Evolutionary conservation across 2,113 vertebrate genomes (phyloP).

Genomic region (Misgurnus anguillicaudatus): DNA sequence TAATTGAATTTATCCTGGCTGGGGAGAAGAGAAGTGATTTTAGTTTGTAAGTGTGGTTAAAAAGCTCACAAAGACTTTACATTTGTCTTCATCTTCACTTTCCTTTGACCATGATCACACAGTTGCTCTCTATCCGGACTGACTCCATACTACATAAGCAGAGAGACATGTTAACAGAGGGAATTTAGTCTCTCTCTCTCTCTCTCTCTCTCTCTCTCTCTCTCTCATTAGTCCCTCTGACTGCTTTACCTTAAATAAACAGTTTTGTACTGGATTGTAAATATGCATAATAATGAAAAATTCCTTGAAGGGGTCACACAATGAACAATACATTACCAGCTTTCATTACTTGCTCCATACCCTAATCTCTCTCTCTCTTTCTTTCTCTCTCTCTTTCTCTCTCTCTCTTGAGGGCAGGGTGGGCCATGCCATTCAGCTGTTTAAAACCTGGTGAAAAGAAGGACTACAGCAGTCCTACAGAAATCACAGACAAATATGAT

Average conservation of each 20-base stretch:
- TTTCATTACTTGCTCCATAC: no score
- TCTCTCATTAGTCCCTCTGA: neutral
- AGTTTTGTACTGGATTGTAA: neutral
- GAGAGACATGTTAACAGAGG: neutral
- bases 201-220: neutral
- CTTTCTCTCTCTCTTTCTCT: conserved; percentile 11
- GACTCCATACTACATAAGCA: neutral
- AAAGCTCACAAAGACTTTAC: neutral
- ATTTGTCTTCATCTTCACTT: neutral
- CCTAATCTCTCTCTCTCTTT: conserved; percentile 3
- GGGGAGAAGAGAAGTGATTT: conserved; percentile 8
- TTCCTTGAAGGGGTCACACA: neutral
- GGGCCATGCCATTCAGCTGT: conserved; percentile 98
- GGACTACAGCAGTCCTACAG: conserved; percentile 95
- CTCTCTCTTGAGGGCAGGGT: conserved; percentile 72
- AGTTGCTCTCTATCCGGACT: neutral
- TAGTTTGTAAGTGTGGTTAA: neutral
- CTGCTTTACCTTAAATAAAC: neutral
- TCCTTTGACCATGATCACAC: neutral
- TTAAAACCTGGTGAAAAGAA: conserved; percentile 96
- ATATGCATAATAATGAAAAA: conserved; percentile 12
- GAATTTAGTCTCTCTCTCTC: neutral
- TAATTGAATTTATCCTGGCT: neutral
- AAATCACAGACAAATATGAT: conserved; percentile 98
- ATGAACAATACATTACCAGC: neutral